phyloP scores from a whole-genome alignment of 2,113 vertebrate species.

The Strix aluco region DNA sequence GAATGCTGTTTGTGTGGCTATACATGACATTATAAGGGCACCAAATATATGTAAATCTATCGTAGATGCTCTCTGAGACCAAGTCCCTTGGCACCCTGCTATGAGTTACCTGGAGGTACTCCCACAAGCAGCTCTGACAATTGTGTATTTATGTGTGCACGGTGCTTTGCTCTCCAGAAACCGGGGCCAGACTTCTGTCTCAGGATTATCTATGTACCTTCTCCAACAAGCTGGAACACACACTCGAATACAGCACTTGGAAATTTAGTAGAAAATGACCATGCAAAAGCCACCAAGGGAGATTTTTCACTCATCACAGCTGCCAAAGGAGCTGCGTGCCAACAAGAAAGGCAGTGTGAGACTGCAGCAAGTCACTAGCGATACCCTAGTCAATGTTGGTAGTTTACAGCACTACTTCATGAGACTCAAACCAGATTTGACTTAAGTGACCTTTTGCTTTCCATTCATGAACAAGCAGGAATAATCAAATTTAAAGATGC shows the following conservation, averaged over 20 bases:
- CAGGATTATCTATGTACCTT: not conserved
- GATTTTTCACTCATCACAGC: not conserved
- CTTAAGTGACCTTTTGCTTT: not conserved
- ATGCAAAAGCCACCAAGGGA: not conserved
- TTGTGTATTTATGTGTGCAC: not conserved
- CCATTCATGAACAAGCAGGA: not conserved
- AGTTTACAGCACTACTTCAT: not conserved
- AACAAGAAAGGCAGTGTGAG: not conserved
- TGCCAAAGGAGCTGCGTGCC: not conserved
- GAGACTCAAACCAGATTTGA: not conserved
- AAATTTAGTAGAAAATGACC: not conserved
- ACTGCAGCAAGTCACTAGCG: not conserved
- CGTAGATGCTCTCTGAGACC: not conserved
- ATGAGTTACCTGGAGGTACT: not conserved
- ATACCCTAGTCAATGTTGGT: not conserved
- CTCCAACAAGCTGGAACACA: not conserved
- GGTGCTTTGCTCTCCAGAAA: not conserved
- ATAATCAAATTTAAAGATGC: not conserved
- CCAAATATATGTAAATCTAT: not conserved
- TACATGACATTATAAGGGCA: not conserved
- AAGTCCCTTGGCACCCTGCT: not conserved
- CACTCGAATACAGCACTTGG: fast-evolving
- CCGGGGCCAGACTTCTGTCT: not conserved
- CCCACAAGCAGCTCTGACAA: not conserved
- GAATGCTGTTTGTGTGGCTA: not conserved